These are phyloP conservation scores for Calosoma granatense DNA, from an alignment of 1,140 invertebrate genomes.

Conservation along the genomic window DNA sequence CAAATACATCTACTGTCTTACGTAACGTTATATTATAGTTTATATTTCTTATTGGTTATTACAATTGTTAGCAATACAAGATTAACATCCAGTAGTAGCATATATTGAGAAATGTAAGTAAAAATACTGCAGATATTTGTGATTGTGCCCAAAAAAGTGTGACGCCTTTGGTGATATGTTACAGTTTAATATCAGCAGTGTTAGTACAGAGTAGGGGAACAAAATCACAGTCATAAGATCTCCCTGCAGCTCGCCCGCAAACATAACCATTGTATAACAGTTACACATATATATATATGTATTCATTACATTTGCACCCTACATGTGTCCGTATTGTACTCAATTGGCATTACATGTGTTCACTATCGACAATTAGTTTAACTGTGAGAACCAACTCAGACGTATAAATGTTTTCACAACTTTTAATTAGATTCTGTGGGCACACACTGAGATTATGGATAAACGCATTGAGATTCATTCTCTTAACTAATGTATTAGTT, in stretches of 20 bases:
- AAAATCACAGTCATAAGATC: background rate
- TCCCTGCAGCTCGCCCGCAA: background rate
- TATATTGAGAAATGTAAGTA: no score
- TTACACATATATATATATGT: background rate
- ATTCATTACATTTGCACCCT: constrained; percentile 2
- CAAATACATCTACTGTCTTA: no score
- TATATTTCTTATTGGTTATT: no score
- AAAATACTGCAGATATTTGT: no score
- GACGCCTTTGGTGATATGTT: background rate
- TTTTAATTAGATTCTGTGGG: background rate
- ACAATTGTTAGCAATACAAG: no score
- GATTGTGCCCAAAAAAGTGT: no score
- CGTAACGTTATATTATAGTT: no score
- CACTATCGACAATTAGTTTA: background rate
- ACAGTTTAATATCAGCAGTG: background rate
- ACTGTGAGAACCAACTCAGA: constrained; percentile 3
- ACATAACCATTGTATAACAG: background rate
- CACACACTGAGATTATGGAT: no score
- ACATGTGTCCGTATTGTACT: background rate
- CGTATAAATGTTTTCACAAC: background rate
- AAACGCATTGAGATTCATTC: no score
- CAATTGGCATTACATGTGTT: constrained; percentile 3
- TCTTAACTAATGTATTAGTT: no score
- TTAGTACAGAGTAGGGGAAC: background rate
- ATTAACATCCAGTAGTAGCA: no score